Conservation (phyloP, 1,140 invertebrate species). For the Penaeus vannamei region DNA sequence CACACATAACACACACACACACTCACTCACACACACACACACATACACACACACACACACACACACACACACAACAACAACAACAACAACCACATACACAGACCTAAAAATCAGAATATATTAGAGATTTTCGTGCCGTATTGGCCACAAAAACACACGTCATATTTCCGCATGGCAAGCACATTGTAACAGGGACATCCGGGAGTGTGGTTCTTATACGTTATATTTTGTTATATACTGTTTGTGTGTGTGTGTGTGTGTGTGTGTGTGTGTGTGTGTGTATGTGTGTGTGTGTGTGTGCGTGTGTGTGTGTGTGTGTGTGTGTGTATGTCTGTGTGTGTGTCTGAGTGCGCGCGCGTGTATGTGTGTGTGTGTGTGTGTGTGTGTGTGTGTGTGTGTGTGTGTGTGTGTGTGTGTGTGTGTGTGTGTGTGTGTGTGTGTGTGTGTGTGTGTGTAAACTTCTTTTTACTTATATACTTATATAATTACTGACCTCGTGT, state of each 20-base stretch:
- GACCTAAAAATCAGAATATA: too few relatives aligned
- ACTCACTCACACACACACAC: too few relatives aligned
- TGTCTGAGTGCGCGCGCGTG: constrained; percentile 30
- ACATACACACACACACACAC: too few relatives aligned
- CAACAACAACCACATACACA: too few relatives aligned
- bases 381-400: neutral
- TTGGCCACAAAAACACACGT: too few relatives aligned
- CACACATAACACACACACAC: too few relatives aligned
- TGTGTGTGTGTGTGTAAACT: neutral
- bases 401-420: neutral
- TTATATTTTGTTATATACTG: neutral
- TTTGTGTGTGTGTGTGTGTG: neutral
- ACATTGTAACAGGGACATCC: too few relatives aligned
- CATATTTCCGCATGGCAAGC: too few relatives aligned
- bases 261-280: neutral
- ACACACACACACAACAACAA: too few relatives aligned
- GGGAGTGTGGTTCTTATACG: too few relatives aligned
- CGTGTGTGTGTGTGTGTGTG: neutral
- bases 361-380: neutral
- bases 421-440: neutral
- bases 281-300: neutral
- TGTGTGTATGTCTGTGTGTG: constrained; percentile 38
- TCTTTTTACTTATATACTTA: too few relatives aligned
- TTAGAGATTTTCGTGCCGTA: too few relatives aligned
- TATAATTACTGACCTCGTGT: neutral